Evolutionary conservation across 2,888 invertebrate species (phyloP).

Genomic region (Taenaris catops): DNA sequence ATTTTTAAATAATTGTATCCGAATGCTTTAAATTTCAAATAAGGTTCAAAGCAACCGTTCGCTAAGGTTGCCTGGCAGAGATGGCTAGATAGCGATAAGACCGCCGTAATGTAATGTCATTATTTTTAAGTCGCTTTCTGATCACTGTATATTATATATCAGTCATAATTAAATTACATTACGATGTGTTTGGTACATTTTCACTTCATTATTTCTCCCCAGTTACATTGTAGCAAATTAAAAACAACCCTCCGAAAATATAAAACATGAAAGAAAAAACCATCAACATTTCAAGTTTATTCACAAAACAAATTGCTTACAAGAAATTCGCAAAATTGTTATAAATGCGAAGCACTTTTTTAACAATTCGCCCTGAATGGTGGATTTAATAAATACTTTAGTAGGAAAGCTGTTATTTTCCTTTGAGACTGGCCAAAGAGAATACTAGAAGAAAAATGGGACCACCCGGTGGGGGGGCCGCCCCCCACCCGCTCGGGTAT

Average conservation of each 20-base stretch:
- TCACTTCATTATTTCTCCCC: too few relatives aligned
- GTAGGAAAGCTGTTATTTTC: constrained; percentile 62
- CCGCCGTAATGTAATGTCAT: too few relatives aligned
- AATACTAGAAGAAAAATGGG: constrained; percentile 69
- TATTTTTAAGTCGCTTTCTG: too few relatives aligned
- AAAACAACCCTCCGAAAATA: constrained; percentile 16
- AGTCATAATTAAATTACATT: too few relatives aligned
- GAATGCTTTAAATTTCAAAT: too few relatives aligned
- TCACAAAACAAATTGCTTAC: constrained; percentile 20
- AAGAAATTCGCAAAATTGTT: constrained; percentile 23
- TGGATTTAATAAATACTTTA: constrained; percentile 76
- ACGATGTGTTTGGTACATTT: too few relatives aligned
- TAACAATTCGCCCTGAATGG: constrained; percentile 59
- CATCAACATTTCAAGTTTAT: constrained; percentile 16
- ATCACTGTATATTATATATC: too few relatives aligned
- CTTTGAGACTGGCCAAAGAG: constrained; percentile 73
- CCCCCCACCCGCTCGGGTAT: constrained; percentile 36
- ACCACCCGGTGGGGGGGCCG: constrained; percentile 30
- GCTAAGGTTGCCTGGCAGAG: too few relatives aligned
- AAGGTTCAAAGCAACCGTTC: too few relatives aligned
- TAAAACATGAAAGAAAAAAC: constrained; percentile 22
- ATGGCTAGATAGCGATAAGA: too few relatives aligned
- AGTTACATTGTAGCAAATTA: constrained; percentile 15
- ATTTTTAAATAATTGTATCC: too few relatives aligned
- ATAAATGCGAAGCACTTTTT: constrained; percentile 46